Percentiles rank a stretch among this genome's conserved stretches.
These are phyloP conservation scores for Saturnia pavonia DNA, from an alignment of 2,888 invertebrate species.

Conservation along the genomic window DNA sequence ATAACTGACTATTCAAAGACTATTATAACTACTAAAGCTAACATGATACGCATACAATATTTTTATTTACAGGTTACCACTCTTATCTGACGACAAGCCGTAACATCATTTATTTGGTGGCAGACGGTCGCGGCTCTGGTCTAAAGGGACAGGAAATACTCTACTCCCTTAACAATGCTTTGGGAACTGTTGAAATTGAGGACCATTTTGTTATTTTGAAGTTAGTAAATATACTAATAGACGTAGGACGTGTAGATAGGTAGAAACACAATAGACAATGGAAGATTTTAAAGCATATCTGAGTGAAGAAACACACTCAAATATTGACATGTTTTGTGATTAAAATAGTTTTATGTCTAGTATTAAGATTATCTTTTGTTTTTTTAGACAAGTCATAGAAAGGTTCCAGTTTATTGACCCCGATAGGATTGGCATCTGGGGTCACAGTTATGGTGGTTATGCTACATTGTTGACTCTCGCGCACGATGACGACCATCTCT, in stretches of 20 bases:
- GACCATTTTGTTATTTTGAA: constrained; percentile 89
- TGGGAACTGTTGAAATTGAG: constrained; percentile 93
- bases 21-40: too few species aligned
- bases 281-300: too few species aligned
- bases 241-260: not conserved
- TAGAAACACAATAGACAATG: too few species aligned
- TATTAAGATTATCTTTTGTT: not conserved
- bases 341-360: too few species aligned
- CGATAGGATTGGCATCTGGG: constrained; percentile 89
- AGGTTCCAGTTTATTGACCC: constrained; percentile 85
- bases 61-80: constrained; percentile 79
- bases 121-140: constrained; percentile 94
- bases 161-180: constrained; percentile 88
- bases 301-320: too few species aligned
- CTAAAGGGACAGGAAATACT: constrained; percentile 90
- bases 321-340: too few species aligned
- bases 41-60: too few species aligned
- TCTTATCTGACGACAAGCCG: constrained; percentile 88
- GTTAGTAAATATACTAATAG: constrained; percentile 52
- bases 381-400: constrained; percentile 79
- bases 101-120: constrained; percentile 88
- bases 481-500: constrained; percentile 85
- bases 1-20: too few species aligned
- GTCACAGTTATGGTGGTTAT: constrained; percentile 98
- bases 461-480: constrained; percentile 89